A percentile compares a stretch with the other conserved stretches of the same genome.
These are phyloP conservation scores for Axinella damicornis DNA, from an alignment of 37 sponge, comb jelly and placozoan genomes.

Conservation along the genomic window DNA sequence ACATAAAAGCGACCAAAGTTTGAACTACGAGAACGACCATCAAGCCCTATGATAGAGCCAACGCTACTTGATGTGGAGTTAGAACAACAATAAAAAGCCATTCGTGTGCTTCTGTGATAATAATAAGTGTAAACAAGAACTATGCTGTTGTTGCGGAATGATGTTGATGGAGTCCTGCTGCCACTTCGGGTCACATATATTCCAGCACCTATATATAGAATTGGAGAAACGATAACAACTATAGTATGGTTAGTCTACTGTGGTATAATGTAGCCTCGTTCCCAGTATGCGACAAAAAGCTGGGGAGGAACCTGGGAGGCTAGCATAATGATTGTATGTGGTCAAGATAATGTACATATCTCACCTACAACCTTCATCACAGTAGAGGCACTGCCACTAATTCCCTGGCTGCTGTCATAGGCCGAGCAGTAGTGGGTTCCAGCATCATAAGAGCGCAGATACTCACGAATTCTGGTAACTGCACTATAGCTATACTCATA, in stretches of 20 bases:
- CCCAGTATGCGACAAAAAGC: too few species aligned
- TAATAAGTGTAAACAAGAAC: neutral
- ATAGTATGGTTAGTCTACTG: too few species aligned
- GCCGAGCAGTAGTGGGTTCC: slow-evolving; percentile 15
- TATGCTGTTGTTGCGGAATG: neutral
- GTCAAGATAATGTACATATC: too few species aligned
- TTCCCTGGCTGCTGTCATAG: slow-evolving; percentile 23
- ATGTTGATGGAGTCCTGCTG: neutral
- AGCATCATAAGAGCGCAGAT: slow-evolving; percentile 2
- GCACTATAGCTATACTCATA: neutral
- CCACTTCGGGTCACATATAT: neutral
- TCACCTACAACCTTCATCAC: slow-evolving; percentile 13
- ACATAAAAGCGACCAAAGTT: too few species aligned
- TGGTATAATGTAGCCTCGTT: too few species aligned
- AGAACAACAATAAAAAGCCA: neutral
- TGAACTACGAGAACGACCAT: too few species aligned
- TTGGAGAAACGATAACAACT: too few species aligned
- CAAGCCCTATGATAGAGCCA: too few species aligned
- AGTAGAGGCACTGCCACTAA: neutral
- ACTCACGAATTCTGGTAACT: neutral
- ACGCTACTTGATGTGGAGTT: neutral
- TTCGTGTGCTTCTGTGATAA: neutral
- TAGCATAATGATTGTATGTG: too few species aligned
- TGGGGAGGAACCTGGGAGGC: too few species aligned
- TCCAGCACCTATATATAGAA: neutral